Evolutionary conservation across 2,888 invertebrate genomes (phyloP).

Genomic region (Deilephila porcellus): DNA sequence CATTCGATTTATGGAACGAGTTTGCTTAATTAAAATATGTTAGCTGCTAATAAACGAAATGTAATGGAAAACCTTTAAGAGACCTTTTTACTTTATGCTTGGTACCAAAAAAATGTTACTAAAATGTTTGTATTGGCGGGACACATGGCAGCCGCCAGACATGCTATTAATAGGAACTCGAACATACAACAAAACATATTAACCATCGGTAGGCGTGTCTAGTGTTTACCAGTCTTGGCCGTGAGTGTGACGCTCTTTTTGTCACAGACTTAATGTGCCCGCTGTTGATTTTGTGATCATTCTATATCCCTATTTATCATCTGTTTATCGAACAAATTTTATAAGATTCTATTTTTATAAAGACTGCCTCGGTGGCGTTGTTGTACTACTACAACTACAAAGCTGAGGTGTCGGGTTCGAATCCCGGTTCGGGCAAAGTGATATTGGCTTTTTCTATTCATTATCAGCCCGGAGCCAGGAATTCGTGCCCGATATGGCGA

Average conservation of each 20-base stretch:
- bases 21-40: neutral
- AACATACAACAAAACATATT: conserved; percentile 28
- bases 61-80: too few species aligned
- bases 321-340: neutral
- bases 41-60: too few species aligned
- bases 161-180: conserved; percentile 2
- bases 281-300: neutral
- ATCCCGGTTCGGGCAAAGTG: too few species aligned
- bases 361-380: too few species aligned
- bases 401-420: too few species aligned
- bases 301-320: neutral
- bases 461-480: too few species aligned
- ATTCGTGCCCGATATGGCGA: too few species aligned
- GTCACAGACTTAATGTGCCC: neutral
- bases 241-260: conserved; percentile 7
- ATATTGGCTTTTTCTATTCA: too few species aligned
- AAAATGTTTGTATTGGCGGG: conserved; percentile 3
- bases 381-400: too few species aligned
- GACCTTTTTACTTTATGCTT: neutral
- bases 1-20: neutral
- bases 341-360: too few species aligned
- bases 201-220: conserved; percentile 25
- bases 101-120: neutral
- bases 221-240: conserved; percentile 26
- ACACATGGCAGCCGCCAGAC: conserved; percentile 5